Evolutionary conservation across 92 coral and sea anemone genomes (phyloP).

Genomic region (Desmophyllum pertusum): DNA sequence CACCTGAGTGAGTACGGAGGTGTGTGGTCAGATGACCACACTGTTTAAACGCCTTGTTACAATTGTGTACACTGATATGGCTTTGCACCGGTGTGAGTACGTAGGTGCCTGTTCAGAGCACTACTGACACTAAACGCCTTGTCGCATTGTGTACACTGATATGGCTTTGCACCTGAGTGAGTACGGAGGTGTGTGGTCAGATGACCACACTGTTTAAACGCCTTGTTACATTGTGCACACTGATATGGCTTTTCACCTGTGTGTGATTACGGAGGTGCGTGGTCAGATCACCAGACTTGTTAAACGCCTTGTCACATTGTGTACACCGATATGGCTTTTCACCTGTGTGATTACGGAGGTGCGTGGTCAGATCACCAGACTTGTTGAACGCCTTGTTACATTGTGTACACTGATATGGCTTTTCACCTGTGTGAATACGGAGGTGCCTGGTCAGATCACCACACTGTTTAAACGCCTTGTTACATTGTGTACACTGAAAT

Average conservation of each 20-base stretch:
- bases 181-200: too few species aligned
- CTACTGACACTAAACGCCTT: too few species aligned
- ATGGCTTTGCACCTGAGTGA: too few species aligned
- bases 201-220: constrained; percentile 17
- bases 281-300: constrained; percentile 23
- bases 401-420: constrained; percentile 47
- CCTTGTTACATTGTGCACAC: constrained; percentile 46
- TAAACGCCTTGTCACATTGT: constrained; percentile 45
- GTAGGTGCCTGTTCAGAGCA: too few species aligned
- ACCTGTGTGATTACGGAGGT: constrained; percentile 49
- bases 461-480: too few species aligned
- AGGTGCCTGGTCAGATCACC: constrained; percentile 47
- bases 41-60: too few species aligned
- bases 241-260: constrained; percentile 39
- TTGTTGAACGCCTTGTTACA: constrained; percentile 46
- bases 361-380: constrained; percentile 47
- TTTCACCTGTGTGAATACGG: constrained; percentile 52
- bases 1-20: too few species aligned
- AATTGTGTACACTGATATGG: too few species aligned
- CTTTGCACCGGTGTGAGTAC: too few species aligned
- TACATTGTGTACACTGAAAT: too few species aligned
- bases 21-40: too few species aligned
- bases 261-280: constrained; percentile 41
- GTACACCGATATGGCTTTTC: constrained; percentile 52
- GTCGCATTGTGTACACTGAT: too few species aligned